Evolutionary conservation across 2,113 vertebrate species (phyloP), one percentile per base, ranked within the genome.

Genomic region (Caloenas nicobarica): DNA sequence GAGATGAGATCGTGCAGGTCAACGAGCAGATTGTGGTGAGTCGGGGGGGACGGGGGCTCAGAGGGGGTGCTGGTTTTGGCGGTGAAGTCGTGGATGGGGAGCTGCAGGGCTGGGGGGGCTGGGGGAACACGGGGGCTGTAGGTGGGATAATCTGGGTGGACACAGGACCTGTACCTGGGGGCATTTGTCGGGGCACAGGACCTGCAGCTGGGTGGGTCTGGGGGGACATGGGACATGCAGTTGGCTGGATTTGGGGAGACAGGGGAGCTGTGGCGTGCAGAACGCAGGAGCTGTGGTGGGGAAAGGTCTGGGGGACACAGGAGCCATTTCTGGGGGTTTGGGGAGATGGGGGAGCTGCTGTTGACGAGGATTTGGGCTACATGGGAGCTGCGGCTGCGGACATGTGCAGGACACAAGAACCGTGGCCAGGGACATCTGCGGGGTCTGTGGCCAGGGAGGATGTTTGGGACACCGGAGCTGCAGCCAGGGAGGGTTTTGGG

Each of bases 1-100:
- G 99, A 48, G 99, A 99, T 21, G 99, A 99, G 96, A 98, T 99
- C 13, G 96, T 99, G 90, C 98, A 99, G 97, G 98, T 99, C 96
- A 99, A 99, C 4, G 97, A 98, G 93, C 99, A 99, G 95, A 98
- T 99, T 25, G 99, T 99, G 98, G 99, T 99, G 95, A 99, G 99
- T 97, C 0, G 0, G 44, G 69, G 57, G 24, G 3, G 13, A 29
- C 1, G 0, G n/a, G 58, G 46, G n/a, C 57, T 15, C 1, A 0
- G 17, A 7, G 16, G 42, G 42, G 48, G 57, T 29, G 34, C 60
- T 50, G 74, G 50, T 2, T 26, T 29, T 1, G 4, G 69, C 28
- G 8, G 40, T 44, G 42, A 44, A 7, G 42, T 17, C 33, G 10
- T 8, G n/a, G 38, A 44, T 22, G 17, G 21, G 62, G 66, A 79